Base-by-base conservation (phyloP, 2,113 vertebrate species). In the Nanger granti region DNA sequence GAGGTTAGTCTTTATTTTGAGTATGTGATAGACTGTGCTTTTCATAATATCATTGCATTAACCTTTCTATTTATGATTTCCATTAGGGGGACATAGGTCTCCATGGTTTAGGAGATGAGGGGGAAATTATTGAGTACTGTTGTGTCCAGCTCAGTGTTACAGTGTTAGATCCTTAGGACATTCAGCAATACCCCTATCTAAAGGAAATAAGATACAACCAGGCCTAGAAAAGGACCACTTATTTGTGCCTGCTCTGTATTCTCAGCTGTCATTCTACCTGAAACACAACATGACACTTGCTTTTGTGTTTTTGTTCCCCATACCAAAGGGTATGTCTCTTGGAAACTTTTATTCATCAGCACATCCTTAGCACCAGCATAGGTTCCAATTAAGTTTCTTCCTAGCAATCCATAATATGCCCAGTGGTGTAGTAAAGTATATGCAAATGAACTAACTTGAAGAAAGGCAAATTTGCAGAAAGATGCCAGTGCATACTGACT, bases 31-130 rank as follows among this genome's bases (percentile, higher is more conserved):
- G 34, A 5, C 26, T 86, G 47, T 93, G 54, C 4, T 82, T 59
- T 89, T 97, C 34, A 55, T 66, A 87, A 54, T 93, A 64, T 29
- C 83, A 88, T 60, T 41, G 24, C 60, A 84, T 34, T 93, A 87
- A 84, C 6, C 85, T 95, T 91, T 94, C 37, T 95, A 22, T 47
- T 95, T 85, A n/a, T 96, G 69, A 66, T 92, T 97, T 90, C 55
- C 44, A 55, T 80, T 86, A 79, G 11, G 17, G 80, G 29, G 5
- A 62, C 73, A 64, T 64, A 93, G 6, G 8, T 76, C 55, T 62
- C 29, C n/a, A 14, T 76, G 20, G 37, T 92, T 76, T 64, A 44
- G 54, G 52, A 20, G 9, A 22, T 29, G 76, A 80, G 44, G 76
- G 26, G 44, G 64, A 76, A 54, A 49, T 91, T 28, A 17, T 20